Conservation (phyloP, 1,140 invertebrate genomes). For the Pachypsylla venusta region DNA sequence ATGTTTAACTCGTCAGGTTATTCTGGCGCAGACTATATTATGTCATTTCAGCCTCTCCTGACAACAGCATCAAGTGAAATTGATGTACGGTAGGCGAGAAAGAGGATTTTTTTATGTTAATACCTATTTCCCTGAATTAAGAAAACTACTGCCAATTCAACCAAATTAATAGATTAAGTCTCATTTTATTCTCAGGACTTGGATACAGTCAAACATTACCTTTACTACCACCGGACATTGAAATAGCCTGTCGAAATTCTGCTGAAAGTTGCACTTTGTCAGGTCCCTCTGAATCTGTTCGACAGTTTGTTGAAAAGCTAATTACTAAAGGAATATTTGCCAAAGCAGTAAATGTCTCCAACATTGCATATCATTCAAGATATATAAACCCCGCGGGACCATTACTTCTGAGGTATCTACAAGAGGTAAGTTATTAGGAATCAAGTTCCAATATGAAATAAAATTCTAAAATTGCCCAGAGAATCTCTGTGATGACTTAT, state of each 20-base stretch:
- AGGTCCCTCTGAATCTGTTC: constrained; percentile 56
- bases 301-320: constrained; percentile 48
- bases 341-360: constrained; percentile 60
- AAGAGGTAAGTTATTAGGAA: constrained; percentile 30
- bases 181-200: constrained; percentile 23
- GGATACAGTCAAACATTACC: constrained; percentile 13
- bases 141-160: neutral
- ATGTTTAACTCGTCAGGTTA: no score
- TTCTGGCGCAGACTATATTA: no score
- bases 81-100: constrained; percentile 38
- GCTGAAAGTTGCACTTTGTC: constrained; percentile 57
- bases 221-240: constrained; percentile 41
- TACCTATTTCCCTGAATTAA: neutral
- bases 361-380: constrained; percentile 63
- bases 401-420: constrained; percentile 33
- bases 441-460: constrained; percentile 36
- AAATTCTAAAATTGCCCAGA: constrained; percentile 47
- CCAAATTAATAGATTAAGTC: neutral
- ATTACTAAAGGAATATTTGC: constrained; percentile 63
- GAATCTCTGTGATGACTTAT: no score
- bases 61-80: no score
- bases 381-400: constrained; percentile 36
- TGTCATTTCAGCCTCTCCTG: no score
- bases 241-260: constrained; percentile 70
- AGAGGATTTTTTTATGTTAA: constrained; percentile 16